Evolutionary conservation across 1,140 invertebrate species (phyloP), one percentile per base, ranked within the genome.

Genomic region (Gonatopus flavifemur): DNA sequence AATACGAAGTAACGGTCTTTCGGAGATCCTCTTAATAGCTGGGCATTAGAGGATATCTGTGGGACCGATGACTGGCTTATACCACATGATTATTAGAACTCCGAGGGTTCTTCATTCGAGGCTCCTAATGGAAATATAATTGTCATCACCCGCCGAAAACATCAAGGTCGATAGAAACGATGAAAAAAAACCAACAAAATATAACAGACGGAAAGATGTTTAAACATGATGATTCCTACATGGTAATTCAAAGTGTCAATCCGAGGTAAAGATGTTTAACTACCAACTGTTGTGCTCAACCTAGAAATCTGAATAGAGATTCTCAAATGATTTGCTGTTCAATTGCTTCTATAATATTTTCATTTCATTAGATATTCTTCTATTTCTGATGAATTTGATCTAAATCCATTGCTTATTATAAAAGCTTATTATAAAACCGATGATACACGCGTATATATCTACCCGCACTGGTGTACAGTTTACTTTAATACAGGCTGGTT

Each of bases 61-160:
- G 61, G 51, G 57, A 57, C 55, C 63, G 45, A 67, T 59, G 53
- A 56, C 49, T 58, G 40, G 49, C 43, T n/a, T n/a, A 16, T 49
- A 51, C 57, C 42, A 48, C 43, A 43, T 55, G 62, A 63, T 67
- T 67, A 64, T 67, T 63, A 55, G 56, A 58, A 65, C 59, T 57
- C 59, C 55, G 56, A 67, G 58, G 62, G 61, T 49, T 55, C 57
- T 15, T 32, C 47, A 44, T 49, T 47, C 44, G 44, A 59, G 52
- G 35, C 55, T 57, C 35, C 61, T 60, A 67, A 69, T 69, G 67
- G 61, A 68, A 59, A 67, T 68, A 69, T 68, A 69, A 68, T 69
- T 62, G 66, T 66, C 59, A 57, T 49, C 43, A 10, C 18, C 39
- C 33, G 52, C 60, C 44, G 43, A 46, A 24, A 52, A 52, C 20